Conservation (phyloP, 2,797 vertebrate species). For the Pristis pectinata region DNA sequence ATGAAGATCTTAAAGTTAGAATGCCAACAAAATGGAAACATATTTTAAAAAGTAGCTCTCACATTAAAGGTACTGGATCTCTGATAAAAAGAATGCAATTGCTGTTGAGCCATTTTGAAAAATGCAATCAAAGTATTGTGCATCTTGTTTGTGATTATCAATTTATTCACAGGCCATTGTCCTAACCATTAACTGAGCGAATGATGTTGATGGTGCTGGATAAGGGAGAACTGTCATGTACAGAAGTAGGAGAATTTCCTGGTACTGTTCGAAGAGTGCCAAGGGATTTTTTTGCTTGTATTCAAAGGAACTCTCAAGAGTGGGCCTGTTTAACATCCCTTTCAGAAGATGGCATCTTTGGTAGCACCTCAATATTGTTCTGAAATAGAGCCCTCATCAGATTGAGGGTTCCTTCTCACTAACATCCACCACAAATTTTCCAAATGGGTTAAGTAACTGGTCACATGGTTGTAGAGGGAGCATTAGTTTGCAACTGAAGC, state of each 20-base stretch:
- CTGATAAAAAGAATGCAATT: neutral
- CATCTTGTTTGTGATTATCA: neutral
- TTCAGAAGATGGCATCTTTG: neutral
- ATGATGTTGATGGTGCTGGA: neutral
- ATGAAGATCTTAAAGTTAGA: neutral
- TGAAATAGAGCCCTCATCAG: neutral
- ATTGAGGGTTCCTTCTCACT: neutral
- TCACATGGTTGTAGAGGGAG: neutral
- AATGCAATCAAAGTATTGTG: neutral
- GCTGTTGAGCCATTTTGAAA: neutral
- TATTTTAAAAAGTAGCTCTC: neutral
- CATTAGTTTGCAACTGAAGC: neutral
- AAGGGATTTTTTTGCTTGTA: neutral
- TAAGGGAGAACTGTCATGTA: neutral
- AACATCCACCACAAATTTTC: neutral
- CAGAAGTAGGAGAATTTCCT: neutral
- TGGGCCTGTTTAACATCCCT: neutral
- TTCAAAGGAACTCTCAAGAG: neutral
- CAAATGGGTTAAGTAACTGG: too few relatives aligned
- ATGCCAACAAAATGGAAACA: neutral
- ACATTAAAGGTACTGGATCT: neutral
- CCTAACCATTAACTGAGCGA: neutral
- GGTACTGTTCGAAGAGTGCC: neutral
- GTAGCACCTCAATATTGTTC: neutral
- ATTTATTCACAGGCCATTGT: neutral